Evolutionary conservation across 2,888 invertebrate genomes (phyloP).

Genomic region (Sympetrum striolatum): DNA sequence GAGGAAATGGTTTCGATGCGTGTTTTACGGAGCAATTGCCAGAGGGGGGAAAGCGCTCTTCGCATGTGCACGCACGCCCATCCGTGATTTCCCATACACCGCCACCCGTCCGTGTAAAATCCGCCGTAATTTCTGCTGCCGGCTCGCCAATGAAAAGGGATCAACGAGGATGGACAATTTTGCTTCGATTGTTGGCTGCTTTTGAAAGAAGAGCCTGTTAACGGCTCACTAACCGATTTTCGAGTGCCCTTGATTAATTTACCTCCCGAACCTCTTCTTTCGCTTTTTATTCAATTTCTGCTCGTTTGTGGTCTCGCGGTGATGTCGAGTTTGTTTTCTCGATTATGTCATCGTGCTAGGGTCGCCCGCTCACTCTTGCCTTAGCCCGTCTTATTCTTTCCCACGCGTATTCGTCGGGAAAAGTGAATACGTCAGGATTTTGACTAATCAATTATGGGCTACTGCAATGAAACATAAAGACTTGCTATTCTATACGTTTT

Average conservation of each 20-base stretch:
- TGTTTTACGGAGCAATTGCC: conserved; percentile 5
- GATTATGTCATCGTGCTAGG: neutral
- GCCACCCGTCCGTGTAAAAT: conserved; percentile 26
- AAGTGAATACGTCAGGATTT: too few relatives aligned
- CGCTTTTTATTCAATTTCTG: neutral
- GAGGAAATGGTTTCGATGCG: neutral
- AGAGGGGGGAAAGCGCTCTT: neutral
- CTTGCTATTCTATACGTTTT: too few relatives aligned
- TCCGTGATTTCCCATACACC: conserved; percentile 32
- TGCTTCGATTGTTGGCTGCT: conserved; percentile 26
- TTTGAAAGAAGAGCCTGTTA: conserved; percentile 14
- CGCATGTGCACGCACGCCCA: conserved; percentile 3
- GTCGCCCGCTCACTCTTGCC: neutral
- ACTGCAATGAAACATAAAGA: too few relatives aligned
- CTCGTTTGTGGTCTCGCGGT: neutral
- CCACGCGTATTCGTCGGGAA: neutral
- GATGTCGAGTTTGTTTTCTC: neutral
- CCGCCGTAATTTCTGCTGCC: conserved; percentile 20
- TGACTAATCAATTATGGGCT: too few relatives aligned
- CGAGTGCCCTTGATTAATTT: conserved; percentile 14
- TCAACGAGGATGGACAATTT: conserved; percentile 10
- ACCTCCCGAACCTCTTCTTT: neutral
- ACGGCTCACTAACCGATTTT: conserved; percentile 29
- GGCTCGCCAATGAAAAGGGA: neutral
- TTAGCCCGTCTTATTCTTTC: neutral